A percentile compares a stretch with the other conserved stretches of the same genome.
Conservation (phyloP, 2,113 vertebrate species). For the Silurus meridionalis region DNA sequence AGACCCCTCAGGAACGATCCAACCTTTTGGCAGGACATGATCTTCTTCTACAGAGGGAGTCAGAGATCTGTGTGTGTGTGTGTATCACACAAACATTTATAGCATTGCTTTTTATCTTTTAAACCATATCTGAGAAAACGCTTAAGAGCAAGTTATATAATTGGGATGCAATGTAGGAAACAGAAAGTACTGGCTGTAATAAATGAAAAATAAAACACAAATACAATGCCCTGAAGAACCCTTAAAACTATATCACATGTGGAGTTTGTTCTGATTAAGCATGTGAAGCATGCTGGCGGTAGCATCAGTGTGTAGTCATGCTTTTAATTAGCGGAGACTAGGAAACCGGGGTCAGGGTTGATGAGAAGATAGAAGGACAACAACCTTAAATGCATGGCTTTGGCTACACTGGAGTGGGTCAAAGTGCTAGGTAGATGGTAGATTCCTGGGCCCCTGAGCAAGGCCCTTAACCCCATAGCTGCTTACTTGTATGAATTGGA, state of each 20-base stretch:
- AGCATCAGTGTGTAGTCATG: neutral
- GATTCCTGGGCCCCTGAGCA: too few species aligned
- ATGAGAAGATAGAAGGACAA: neutral
- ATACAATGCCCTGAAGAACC: neutral
- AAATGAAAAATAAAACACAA: neutral
- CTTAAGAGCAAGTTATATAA: neutral
- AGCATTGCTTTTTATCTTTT: neutral
- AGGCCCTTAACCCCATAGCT: too few species aligned
- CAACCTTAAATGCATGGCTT: neutral
- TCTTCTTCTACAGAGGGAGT: slow-evolving; percentile 27
- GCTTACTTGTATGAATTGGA: too few species aligned
- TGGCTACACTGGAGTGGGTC: neutral
- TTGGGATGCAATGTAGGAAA: neutral
- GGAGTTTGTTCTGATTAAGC: neutral
- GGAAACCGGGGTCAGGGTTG: neutral
- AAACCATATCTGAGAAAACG: neutral
- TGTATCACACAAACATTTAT: neutral
- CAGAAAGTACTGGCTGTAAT: neutral
- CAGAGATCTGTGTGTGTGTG: neutral
- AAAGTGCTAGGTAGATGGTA: neutral
- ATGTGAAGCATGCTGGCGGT: neutral
- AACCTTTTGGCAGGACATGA: slow-evolving; percentile 51
- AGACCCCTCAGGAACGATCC: slow-evolving; percentile 64
- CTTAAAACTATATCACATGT: neutral
- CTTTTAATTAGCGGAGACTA: neutral